These are phyloP conservation scores for Microtus oregoni DNA, from an alignment of 2,113 vertebrate genomes.

Conservation along the genomic window DNA sequence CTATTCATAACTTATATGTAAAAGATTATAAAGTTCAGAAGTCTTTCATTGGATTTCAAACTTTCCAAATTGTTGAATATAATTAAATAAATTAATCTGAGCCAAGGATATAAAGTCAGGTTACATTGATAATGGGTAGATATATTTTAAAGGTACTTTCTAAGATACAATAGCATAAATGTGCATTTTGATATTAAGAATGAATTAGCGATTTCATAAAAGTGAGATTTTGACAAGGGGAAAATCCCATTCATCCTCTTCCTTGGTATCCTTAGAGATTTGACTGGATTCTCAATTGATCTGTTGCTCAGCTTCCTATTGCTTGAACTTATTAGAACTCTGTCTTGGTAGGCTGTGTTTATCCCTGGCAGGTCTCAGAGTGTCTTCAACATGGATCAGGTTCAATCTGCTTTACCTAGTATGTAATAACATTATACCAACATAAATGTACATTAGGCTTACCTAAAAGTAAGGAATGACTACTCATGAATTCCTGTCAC, in stretches of 20 bases:
- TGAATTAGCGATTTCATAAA: background rate
- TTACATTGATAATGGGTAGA: background rate
- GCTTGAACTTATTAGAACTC: background rate
- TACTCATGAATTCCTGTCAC: background rate
- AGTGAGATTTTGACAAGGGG: background rate
- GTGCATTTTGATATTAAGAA: background rate
- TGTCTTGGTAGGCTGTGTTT: background rate
- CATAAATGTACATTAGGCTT: background rate
- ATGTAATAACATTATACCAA: background rate
- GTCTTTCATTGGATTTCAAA: background rate
- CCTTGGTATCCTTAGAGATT: background rate
- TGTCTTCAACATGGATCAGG: background rate
- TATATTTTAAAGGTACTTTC: background rate
- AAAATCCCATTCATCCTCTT: background rate
- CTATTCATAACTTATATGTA: background rate
- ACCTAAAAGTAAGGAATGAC: background rate
- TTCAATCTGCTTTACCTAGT: background rate
- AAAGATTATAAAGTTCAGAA: background rate
- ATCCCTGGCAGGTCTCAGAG: background rate
- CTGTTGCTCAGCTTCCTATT: background rate
- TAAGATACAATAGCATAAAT: background rate
- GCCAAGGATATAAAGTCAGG: background rate
- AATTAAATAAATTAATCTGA: background rate
- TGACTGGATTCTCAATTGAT: background rate
- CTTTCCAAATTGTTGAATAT: background rate